Conservation (phyloP, 2,888 invertebrate genomes). For the Kuschelorhynchus macadamiae region DNA sequence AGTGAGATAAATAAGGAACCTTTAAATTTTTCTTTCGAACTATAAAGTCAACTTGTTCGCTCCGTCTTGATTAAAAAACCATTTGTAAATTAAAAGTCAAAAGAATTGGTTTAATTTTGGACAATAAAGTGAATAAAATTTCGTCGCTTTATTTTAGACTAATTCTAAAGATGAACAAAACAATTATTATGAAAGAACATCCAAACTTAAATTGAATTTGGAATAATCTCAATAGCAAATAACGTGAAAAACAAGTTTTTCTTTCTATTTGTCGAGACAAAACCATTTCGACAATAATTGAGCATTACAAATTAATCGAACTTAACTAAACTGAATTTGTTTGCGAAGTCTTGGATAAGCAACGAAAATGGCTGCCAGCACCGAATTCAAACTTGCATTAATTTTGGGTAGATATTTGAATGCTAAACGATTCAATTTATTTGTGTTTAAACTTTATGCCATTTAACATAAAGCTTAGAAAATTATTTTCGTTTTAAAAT, state of each 20-base stretch:
- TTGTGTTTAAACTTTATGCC: too few relatives aligned
- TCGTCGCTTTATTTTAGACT: conserved; percentile 14
- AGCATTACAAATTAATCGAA: conserved; percentile 34
- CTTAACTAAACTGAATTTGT: conserved; percentile 23
- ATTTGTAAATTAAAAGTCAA: conserved; percentile 22
- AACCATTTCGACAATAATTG: conserved; percentile 29
- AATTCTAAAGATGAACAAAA: conserved; percentile 18
- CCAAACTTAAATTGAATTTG: conserved; percentile 18
- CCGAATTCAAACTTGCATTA: conserved; percentile 18
- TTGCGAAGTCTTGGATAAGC: conserved; percentile 10
- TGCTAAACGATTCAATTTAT: too few relatives aligned
- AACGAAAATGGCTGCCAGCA: conserved; percentile 15
- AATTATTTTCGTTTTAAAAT: too few relatives aligned
- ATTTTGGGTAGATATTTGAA: too few relatives aligned
- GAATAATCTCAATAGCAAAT: conserved; percentile 15
- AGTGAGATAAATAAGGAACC: conserved; percentile 3
- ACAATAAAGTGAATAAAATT: conserved; percentile 14
- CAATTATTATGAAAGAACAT: conserved; percentile 12
- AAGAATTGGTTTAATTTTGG: conserved; percentile 15
- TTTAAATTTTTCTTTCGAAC: background rate
- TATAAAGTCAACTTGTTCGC: conserved; percentile 18
- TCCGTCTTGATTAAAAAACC: conserved; percentile 5
- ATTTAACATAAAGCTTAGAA: too few relatives aligned
- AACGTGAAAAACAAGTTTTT: conserved; percentile 18
- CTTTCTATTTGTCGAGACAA: conserved; percentile 11